Base-by-base conservation (phyloP, 2,797 vertebrate species). In the Pteropus rufus region DNA sequence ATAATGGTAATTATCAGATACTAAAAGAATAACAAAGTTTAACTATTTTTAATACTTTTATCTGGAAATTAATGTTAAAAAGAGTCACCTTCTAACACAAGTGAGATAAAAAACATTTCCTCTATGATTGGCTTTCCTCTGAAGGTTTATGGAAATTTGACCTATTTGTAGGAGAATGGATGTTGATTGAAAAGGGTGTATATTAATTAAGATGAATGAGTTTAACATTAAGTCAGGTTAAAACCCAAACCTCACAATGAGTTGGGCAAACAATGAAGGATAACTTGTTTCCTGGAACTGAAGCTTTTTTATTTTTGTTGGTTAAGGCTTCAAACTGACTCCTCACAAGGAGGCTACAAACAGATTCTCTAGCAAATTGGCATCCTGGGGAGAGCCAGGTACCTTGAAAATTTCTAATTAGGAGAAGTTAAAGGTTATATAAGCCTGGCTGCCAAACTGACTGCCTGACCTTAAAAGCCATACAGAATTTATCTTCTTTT, bases 371-470 rank as follows among this genome's bases (percentile, higher is more conserved):
- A 44, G 91, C 29, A 97, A 94, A 95, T 67, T 90, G 88, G 88
- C 58, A 72, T 93, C 95, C 89, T 70, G 52, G 34, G 39, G 88
- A 83, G 60, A 96, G 70, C n/a, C 91, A 80, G 70, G 80, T 76
- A 90, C 70, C 93, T 54, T 39, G 65, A 87, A 97, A 46, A n/a
- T 85, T 88, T 88, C 56, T 90, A 90, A 95, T 95, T 81, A 90
- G 75, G 65, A 89, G 72, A 95, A 85, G 76, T 77, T 94, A 93
- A 95, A 97, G 73, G 75, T 95, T 95, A 83, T 29, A 80, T 46
- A 83, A 92, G 24, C 60, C 31, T n/a, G 54, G 49, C 62, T 91
- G 62, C 67, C 79, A 75, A 94, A 91, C 0, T 82, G 83, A 91
- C 90, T 94, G 36, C 64, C 67, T 96, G 89, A 93, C 62, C 44